phyloP scores from a whole-genome alignment of 2,113 vertebrate genomes.

The Rhynchomys soricoides region DNA sequence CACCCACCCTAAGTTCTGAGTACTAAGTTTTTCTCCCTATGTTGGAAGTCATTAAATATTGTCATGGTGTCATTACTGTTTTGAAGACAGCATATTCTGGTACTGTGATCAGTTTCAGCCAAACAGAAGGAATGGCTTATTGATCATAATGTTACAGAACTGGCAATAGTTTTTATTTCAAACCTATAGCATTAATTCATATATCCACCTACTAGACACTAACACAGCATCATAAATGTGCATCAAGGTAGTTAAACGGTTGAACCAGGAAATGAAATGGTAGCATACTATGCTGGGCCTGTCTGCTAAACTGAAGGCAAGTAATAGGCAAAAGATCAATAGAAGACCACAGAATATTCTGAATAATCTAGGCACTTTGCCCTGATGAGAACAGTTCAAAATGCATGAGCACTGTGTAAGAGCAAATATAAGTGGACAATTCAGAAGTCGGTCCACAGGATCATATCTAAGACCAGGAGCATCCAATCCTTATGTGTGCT shows the following conservation, averaged over 20 bases:
- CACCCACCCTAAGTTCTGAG: constrained; percentile 71
- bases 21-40: constrained; percentile 70
- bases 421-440: not conserved
- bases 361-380: not conserved
- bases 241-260: not conserved
- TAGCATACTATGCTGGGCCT: not conserved
- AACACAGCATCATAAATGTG: not conserved
- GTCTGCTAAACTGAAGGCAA: not conserved
- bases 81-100: constrained; percentile 52
- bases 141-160: constrained; percentile 44
- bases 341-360: not conserved
- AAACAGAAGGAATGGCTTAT: constrained; percentile 43
- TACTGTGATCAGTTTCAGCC: constrained; percentile 60
- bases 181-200: not conserved
- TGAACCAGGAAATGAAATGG: not conserved
- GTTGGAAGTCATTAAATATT: constrained; percentile 77
- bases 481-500: not conserved
- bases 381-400: not conserved
- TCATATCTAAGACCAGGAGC: not conserved
- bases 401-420: not conserved
- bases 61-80: constrained; percentile 65
- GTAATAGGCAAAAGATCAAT: not conserved
- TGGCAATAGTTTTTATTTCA: constrained; percentile 46
- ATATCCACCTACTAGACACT: not conserved
- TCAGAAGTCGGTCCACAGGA: not conserved